Evolutionary conservation across 2,113 vertebrate species (phyloP).

Genomic region (Pseudorectes ferrugineus): DNA sequence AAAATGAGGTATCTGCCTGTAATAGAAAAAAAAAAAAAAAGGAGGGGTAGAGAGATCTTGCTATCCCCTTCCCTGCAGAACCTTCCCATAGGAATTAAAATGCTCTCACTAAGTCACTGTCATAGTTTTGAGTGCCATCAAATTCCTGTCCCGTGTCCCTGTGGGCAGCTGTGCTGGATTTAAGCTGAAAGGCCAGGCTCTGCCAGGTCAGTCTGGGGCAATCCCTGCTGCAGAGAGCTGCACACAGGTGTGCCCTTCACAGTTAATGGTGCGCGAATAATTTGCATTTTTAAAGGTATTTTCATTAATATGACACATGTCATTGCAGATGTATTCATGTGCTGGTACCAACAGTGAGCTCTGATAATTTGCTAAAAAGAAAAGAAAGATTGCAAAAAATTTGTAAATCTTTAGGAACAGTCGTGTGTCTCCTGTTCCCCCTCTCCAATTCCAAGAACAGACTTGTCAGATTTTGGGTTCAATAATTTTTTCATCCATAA

Average conservation of each 20-base stretch:
- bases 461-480: not conserved
- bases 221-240: not conserved
- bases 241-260: not conserved
- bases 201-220: not conserved
- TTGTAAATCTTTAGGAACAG: not conserved
- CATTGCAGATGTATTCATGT: not conserved
- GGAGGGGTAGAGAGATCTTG: not conserved
- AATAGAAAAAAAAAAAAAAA: not conserved
- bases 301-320: not conserved
- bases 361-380: not conserved
- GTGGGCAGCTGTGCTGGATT: not conserved
- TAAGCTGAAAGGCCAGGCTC: not conserved
- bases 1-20: not conserved
- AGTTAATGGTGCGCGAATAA: not conserved
- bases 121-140: not conserved
- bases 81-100: not conserved
- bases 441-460: not conserved
- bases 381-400: not conserved
- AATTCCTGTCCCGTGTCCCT: accelerated
- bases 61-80: not conserved
- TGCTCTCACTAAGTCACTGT: not conserved
- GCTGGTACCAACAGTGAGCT: not conserved
- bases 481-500: not conserved
- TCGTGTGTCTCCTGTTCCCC: accelerated
- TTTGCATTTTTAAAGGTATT: not conserved